These are phyloP conservation scores for Catharus bicknelli DNA, from an alignment of 2,113 vertebrate species.

Conservation along the genomic window DNA sequence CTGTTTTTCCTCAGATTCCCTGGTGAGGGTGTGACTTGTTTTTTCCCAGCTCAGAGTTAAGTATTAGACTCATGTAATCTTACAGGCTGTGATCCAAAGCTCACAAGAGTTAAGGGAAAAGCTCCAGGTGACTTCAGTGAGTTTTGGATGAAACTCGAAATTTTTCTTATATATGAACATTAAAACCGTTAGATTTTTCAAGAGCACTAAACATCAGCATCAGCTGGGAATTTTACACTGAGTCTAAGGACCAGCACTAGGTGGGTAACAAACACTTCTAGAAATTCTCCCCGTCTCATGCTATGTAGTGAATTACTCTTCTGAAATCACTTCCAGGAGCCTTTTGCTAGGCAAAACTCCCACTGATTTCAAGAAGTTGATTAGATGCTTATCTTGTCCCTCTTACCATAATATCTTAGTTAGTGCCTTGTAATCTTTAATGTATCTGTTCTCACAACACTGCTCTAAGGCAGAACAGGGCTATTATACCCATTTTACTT, in stretches of 20 bases:
- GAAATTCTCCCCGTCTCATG: neutral
- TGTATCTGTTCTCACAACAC: constrained; percentile 40
- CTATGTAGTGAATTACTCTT: neutral
- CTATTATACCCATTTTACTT: constrained; percentile 25
- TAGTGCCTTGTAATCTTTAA: constrained; percentile 36
- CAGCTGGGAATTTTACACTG: constrained; percentile 7
- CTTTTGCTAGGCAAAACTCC: constrained; percentile 38
- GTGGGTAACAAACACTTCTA: neutral
- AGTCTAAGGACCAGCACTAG: neutral
- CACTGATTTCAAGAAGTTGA: constrained; percentile 43
- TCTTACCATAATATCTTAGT: constrained; percentile 39
- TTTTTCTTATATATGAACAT: constrained; percentile 54
- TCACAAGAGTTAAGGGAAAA: constrained; percentile 57
- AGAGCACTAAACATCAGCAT: neutral
- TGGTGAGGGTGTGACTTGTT: neutral
- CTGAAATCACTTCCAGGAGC: constrained; percentile 24
- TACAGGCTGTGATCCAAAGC: constrained; percentile 54
- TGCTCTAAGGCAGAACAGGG: constrained; percentile 49
- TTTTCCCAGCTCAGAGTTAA: constrained; percentile 55
- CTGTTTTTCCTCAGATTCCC: neutral
- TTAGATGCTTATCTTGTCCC: constrained; percentile 53
- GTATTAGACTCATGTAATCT: constrained; percentile 18
- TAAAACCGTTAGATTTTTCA: constrained; percentile 38
- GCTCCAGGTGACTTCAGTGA: constrained; percentile 61
- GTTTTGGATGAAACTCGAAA: constrained; percentile 54